Base-by-base conservation (phyloP, 2,888 invertebrate species). In the Temnothorax ravouxi region DNA sequence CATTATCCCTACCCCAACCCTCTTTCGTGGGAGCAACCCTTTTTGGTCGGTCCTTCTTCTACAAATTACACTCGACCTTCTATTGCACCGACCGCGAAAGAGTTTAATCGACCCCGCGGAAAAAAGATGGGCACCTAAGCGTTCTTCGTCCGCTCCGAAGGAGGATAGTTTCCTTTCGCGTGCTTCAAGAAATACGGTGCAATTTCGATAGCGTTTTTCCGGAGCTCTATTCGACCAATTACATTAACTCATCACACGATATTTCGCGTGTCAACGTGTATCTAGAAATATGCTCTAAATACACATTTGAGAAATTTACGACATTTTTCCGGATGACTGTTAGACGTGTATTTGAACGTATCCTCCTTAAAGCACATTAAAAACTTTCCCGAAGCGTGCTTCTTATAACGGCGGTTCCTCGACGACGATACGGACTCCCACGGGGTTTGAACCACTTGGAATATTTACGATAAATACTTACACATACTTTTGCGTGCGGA, bases 11-110 rank as follows among this genome's bases (percentile, higher is more conserved):
- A 86, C 88, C 86, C 85, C 85, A 71, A 66, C 66, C 75, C 54
- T 50, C 38, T 82, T 69, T 71, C 67, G 83, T 85, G 87, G 83
- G 62, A 84, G 77, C 88, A 94, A 93, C 93, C 94, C 94, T 94
- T 94, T 94, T 94, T 94, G 79, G 92, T 92, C 91, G 90, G 92
- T 92, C 90, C 92, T 93, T 94, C 94, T 94, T 93, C 93, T 90
- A 93, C 94, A 94, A 94, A 94, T 94, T 94, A 94, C 93, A 90
- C 91, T 87, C 84, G 85, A 84, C 81, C 86, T 86, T 81, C 87
- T 69, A 79, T 85, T 75, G 81, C 83, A 87, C 84, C 84, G 75
- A 84, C 76, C 88, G 87, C 87, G 88, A 88, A 89, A 91, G 89
- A 90, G 89, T 90, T 90, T 90, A 90, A 90, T 90, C 88, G 90